Evolutionary conservation across 2,797 vertebrate species (phyloP), one percentile per base, ranked within the genome.

Genomic region (Malurus leucopterus): DNA sequence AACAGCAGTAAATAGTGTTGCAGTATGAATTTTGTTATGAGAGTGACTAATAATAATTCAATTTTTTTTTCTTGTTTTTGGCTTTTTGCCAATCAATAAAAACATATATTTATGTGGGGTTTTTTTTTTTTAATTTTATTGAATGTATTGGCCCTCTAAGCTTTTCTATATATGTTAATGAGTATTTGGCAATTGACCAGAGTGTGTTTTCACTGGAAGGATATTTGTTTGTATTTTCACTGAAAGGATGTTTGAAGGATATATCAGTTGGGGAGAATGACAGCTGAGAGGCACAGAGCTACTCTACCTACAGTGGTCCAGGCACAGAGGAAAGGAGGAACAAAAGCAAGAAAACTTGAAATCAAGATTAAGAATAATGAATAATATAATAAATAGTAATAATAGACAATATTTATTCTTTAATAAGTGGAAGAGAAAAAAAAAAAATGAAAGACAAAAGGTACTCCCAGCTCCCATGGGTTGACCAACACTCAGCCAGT

Each of bases 401-500:
- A n/a, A n/a, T 8, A 17, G 6, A 21, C 30, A 6, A 20, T 26
- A 50, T 24, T 32, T 27, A 29, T 59, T 49, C 7, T 51, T 67
- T 71, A 29, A 26, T 30, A 62, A 76, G 3, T n/a, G 8, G n/a
- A 69, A 61, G 22, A 62, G 20, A 2, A 58, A 54, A n/a, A 38
- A 18, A 16, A 5, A 19, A 54, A 38, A 34, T 34, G 1, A 51
- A 54, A 70, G 70, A 19, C 8, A 54, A 76, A 21, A 40, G 8
- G 2, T 8, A 59, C 8, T 34, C 7, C 29, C 8, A 38, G 11
- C 8, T 79, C 13, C 29, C 5, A 18, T 5, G 17, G 7, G 16
- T 0, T 80, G 38, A 49, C 4, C 0, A 0, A 30, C 40, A 17
- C 2, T 23, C 15, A 61, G 8, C 8, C 17, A 46, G 11, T 16